Evolutionary conservation across 1,140 invertebrate genomes (phyloP), one percentile per base, ranked within the genome.

Genomic region (Bactericera cockerelli): DNA sequence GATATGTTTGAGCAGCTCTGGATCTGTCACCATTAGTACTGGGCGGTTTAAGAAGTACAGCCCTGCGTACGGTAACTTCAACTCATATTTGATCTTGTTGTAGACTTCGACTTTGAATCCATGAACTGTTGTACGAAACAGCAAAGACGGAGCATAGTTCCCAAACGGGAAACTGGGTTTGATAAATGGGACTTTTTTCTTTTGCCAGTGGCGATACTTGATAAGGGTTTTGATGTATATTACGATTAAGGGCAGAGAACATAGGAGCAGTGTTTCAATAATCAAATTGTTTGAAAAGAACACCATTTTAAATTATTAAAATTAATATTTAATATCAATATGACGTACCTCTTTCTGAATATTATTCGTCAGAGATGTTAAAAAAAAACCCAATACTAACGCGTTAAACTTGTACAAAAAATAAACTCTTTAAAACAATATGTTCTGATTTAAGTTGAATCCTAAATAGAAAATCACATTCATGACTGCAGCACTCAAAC

Each of bases 1-100:
- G 2, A 79, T 61, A 1, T 70, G 62, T 42, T 72, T 75, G 4
- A 77, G 72, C 2, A 75, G 14, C 2, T 77, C 70, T 0, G 70
- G 69, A 62, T 78, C 75, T 16, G 63, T 64, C 0, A 76, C 0
- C 0, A 77, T 57, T 0, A 76, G 59, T 2, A 68, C 28, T 0
- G 74, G 73, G 1, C 56, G 66, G 13, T 38, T 26, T 28, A 66
- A 58, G 10, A 56, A 22, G 49, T 55, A 67, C 0, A 57, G 21
- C 1, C 67, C 67, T 2, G 55, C 61, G 19, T 19, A 49, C 4
- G 42, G 42, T 4, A 26, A 6, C 19, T 25, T 25, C 14, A 19
- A 26, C 4, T 31, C 55, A 31, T 56, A 49, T n/a, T 49, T 49
- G 22, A 49, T 19, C 22, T 49, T 49, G 22, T 49, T 49, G 42